These are phyloP conservation scores for Cottoperca gobio DNA, from an alignment of 2,797 vertebrate species.

Conservation along the genomic window DNA sequence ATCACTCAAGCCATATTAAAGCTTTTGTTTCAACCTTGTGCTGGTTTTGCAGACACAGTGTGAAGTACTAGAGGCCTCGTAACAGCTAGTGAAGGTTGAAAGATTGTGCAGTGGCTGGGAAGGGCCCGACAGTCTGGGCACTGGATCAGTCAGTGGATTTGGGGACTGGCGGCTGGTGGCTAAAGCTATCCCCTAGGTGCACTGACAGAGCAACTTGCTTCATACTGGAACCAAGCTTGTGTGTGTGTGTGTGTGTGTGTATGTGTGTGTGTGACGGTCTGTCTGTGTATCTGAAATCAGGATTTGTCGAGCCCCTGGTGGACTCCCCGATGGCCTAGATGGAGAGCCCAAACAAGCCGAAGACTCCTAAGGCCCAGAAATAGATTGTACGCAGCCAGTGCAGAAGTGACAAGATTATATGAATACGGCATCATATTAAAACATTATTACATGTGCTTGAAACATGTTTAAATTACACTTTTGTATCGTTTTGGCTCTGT, in stretches of 20 bases:
- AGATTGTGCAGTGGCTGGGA: constrained; percentile 64
- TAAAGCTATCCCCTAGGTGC: constrained; percentile 77
- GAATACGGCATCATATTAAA: background rate
- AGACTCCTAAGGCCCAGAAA: constrained; percentile 68
- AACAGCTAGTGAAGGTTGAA: constrained; percentile 66
- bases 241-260: constrained; percentile 37
- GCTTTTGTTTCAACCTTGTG: constrained; percentile 6
- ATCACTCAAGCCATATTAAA: constrained; percentile 33
- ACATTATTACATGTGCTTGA: background rate
- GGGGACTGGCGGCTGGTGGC: constrained; percentile 71
- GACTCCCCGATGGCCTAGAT: constrained; percentile 74
- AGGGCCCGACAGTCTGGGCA: constrained; percentile 80
- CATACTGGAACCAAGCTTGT: constrained; percentile 54
- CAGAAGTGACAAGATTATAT: constrained; percentile 23
- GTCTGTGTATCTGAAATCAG: constrained; percentile 57
- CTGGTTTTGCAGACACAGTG: constrained; percentile 34
- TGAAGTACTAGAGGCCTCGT: constrained; percentile 47
- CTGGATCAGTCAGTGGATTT: constrained; percentile 85
- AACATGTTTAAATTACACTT: background rate
- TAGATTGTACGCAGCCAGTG: constrained; percentile 38
- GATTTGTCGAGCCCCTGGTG: constrained; percentile 66
- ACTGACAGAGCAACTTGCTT: constrained; percentile 69
- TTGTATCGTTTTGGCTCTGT: background rate
- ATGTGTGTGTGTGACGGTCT: constrained; percentile 22
- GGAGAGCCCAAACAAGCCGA: constrained; percentile 60